Evolutionary conservation across 1,140 invertebrate species (phyloP).

Genomic region (Calephelis virginiensis): DNA sequence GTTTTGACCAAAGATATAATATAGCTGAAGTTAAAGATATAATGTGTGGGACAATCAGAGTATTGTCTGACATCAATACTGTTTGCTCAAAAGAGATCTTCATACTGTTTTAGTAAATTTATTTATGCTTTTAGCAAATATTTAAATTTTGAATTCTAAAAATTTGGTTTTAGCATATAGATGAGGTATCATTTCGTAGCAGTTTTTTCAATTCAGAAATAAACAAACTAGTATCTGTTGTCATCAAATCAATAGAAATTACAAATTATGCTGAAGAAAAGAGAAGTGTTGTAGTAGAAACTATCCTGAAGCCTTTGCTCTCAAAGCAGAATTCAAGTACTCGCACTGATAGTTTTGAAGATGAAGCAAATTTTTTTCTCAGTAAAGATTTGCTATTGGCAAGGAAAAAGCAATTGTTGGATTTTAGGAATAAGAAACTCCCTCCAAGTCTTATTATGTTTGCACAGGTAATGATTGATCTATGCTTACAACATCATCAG

Average conservation of each 20-base stretch:
- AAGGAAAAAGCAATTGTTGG: conserved; percentile 71
- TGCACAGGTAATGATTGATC: conserved; percentile 82
- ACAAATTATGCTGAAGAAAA: conserved; percentile 86
- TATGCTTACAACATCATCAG: not conserved
- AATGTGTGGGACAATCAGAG: too few species aligned
- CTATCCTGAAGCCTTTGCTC: conserved; percentile 65
- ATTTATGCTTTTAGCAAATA: not conserved
- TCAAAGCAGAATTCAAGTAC: conserved; percentile 70
- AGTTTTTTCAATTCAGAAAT: conserved; percentile 94
- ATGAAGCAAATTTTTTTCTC: conserved; percentile 43
- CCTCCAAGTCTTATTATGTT: conserved; percentile 88
- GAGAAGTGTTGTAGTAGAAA: conserved; percentile 55
- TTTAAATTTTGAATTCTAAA: conserved; percentile 1
- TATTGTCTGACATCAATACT: too few species aligned
- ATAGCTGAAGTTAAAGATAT: too few species aligned
- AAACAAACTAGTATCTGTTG: conserved; percentile 91
- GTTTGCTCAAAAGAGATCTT: too few species aligned
- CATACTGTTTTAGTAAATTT: too few species aligned
- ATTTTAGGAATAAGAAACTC: conserved; percentile 86
- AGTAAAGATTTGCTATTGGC: conserved; percentile 49
- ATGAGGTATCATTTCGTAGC: conserved; percentile 91
- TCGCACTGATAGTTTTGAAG: conserved; percentile 32
- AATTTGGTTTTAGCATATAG: conserved; percentile 84
- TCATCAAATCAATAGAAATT: conserved; percentile 90
- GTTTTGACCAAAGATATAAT: too few species aligned